A percentile compares a stretch with the other conserved stretches of the same genome.
phyloP scores from a whole-genome alignment of 1,140 invertebrate species.

The Heliconius nattereri region DNA sequence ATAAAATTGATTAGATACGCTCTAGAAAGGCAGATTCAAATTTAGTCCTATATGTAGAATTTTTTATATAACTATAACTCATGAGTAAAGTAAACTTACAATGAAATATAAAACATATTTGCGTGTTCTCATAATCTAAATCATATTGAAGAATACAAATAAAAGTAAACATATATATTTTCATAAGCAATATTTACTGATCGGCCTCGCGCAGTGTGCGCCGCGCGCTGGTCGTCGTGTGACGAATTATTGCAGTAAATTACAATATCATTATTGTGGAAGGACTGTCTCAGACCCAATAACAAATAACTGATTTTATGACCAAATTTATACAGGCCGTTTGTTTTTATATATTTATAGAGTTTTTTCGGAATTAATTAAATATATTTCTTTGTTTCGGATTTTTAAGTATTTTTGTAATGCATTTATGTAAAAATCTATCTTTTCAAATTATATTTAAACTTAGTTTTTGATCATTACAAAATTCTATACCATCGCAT shows the following conservation, averaged over 20 bases:
- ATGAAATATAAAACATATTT: conserved; percentile 7
- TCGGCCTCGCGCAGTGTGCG: conserved; percentile 20
- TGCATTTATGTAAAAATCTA: no score
- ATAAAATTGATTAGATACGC: no score
- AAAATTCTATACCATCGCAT: no score
- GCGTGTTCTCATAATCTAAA: conserved; percentile 44
- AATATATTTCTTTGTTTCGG: neutral
- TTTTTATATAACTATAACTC: no score
- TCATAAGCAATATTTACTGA: conserved; percentile 36
- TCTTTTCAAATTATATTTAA: no score
- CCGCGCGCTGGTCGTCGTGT: conserved; percentile 4
- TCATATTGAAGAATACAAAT: conserved; percentile 34
- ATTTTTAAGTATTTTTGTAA: neutral
- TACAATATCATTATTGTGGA: conserved; percentile 53
- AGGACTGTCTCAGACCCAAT: conserved; percentile 44
- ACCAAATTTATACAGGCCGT: conserved; percentile 36
- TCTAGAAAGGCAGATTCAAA: neutral
- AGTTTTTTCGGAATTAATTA: neutral
- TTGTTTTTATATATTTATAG: conserved; percentile 2
- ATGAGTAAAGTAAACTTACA: neutral
- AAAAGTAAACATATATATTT: conserved; percentile 35
- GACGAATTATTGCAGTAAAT: conserved; percentile 51
- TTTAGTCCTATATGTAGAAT: neutral
- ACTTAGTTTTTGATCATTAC: no score
- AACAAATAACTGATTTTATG: conserved; percentile 41